These are phyloP conservation scores for Conomelus anceps DNA, from an alignment of 2,888 invertebrate species.

Conservation along the genomic window DNA sequence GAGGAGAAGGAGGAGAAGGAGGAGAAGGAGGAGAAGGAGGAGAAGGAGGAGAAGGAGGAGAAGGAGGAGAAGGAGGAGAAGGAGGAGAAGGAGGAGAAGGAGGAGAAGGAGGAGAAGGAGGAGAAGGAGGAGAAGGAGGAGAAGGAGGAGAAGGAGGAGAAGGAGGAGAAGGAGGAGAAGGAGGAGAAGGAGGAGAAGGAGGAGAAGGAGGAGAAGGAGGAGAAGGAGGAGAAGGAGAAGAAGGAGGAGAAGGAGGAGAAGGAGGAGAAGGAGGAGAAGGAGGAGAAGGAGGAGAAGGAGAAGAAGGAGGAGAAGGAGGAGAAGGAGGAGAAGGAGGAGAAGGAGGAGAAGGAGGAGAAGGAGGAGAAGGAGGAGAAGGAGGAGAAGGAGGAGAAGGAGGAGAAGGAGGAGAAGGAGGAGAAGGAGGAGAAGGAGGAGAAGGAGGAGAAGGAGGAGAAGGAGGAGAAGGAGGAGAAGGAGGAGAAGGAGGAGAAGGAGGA, in stretches of 20 bases:
- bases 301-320: background rate
- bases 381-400: background rate
- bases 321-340: background rate
- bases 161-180: too few relatives aligned
- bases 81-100: too few relatives aligned
- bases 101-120: background rate
- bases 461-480: background rate
- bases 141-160: too few relatives aligned
- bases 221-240: too few relatives aligned
- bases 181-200: too few relatives aligned
- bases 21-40: background rate
- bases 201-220: too few relatives aligned
- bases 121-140: background rate
- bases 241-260: background rate
- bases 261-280: background rate
- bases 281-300: background rate
- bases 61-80: too few relatives aligned
- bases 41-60: background rate
- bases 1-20: background rate
- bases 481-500: background rate
- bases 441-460: too few relatives aligned
- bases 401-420: too few relatives aligned
- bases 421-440: too few relatives aligned
- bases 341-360: background rate
- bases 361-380: background rate